Base-by-base conservation (phyloP, 2,888 invertebrate genomes). In the Hybos culiciformis region DNA sequence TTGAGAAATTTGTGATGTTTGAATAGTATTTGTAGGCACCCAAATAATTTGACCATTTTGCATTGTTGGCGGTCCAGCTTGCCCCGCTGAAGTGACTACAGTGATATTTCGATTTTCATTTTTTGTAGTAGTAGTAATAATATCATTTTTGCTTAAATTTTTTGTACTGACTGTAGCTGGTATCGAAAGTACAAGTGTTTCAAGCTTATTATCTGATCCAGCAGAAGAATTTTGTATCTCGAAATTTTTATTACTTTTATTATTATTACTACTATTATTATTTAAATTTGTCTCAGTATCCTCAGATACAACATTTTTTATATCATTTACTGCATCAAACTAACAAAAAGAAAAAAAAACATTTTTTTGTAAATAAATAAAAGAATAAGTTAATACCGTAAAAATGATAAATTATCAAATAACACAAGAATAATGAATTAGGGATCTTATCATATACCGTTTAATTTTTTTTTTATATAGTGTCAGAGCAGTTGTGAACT, bases 1-100 rank as follows among this genome's bases (percentile, higher is more conserved):
- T 40, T 63, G 55, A 39, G 61, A 58, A 50, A 58, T 58, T 42
- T 55, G 53, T 37, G 56, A 56, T 46, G 48, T 51, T 19, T 43
- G 26, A 7, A 40, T 39, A 17, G 43, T 37, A 29, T n/a, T 6
- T 37, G 43, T 34, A 15, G 43, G 43, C 11, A 43, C 39, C 44
- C 44, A 44, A 32, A 44, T 31, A 24, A 44, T 44, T 41, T 37
- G 37, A 11, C 37, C 37, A 21, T 29, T 11, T n/a, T n/a, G n/a
- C 8, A 40, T 37, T 31, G 40, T 18, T 5, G 18, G 5, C 7
- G 20, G 4, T 19, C 34, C 20, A 17, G n/a, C 12, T n/a, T n/a
- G 12, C 5, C n/a, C 7, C n/a, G 29, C n/a, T n/a, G 29, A 29
- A 4, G 12, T 29, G 29, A 12, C 29, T 29, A 29, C 29, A 29